Conservation (phyloP, 1,140 invertebrate genomes). For the Trichomalopsis sarcophagae region DNA sequence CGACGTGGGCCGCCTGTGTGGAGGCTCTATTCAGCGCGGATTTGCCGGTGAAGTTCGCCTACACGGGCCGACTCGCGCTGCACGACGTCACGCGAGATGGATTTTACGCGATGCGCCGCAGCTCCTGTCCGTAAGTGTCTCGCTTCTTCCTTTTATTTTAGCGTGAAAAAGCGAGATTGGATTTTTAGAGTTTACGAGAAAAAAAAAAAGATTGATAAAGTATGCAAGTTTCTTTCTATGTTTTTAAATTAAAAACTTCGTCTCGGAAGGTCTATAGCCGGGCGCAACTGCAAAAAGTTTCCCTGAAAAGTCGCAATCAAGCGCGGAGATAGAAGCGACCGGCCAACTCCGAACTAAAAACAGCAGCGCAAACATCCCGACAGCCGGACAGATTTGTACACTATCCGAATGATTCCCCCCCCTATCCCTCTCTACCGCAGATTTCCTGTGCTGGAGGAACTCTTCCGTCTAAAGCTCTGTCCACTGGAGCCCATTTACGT, state of each 20-base stretch:
- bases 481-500: conserved; percentile 66
- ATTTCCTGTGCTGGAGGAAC: conserved; percentile 67
- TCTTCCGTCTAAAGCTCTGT: conserved; percentile 64
- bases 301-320: neutral
- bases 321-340: neutral
- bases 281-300: neutral
- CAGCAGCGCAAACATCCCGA: neutral
- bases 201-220: no score
- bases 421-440: conserved; percentile 50
- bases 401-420: neutral
- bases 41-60: conserved; percentile 76
- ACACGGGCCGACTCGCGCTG: conserved; percentile 74
- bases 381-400: neutral
- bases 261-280: neutral
- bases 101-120: conserved; percentile 67
- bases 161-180: neutral
- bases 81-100: conserved; percentile 74
- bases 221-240: no score
- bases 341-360: neutral
- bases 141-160: neutral
- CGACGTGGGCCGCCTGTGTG: conserved; percentile 75
- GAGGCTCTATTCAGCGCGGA: conserved; percentile 74
- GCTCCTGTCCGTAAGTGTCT: conserved; percentile 61
- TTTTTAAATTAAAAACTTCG: no score
- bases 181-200: neutral